phyloP scores from a whole-genome alignment of 2,113 vertebrate genomes.

The Mesitornis unicolor region DNA sequence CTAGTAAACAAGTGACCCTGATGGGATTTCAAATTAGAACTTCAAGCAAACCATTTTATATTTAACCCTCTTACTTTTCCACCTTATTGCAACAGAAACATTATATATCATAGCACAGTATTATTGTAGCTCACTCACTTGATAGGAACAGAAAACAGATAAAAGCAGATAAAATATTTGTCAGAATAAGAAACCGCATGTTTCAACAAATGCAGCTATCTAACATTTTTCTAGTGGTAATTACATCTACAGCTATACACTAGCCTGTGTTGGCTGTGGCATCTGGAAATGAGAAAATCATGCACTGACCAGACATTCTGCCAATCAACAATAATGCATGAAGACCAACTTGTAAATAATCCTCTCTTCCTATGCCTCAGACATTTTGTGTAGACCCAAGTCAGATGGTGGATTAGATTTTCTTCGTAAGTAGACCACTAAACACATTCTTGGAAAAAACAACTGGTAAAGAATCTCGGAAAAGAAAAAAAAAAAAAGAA shows the following conservation, averaged over 20 bases:
- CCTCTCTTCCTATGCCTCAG: neutral
- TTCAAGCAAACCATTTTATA: conserved; percentile 42
- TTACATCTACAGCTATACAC: neutral
- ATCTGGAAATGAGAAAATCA: neutral
- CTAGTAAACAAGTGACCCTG: conserved; percentile 70
- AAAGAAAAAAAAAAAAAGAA: neutral
- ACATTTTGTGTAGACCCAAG: neutral
- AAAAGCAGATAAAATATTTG: neutral
- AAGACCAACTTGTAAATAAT: neutral
- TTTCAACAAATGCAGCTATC: neutral
- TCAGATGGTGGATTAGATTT: neutral
- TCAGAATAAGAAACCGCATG: neutral
- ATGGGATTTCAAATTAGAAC: conserved; percentile 71
- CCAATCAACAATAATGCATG: neutral
- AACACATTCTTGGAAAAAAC: neutral
- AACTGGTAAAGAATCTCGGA: neutral
- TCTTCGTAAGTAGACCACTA: neutral
- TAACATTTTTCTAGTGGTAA: neutral
- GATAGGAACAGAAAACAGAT: neutral
- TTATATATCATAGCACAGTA: conserved; percentile 3
- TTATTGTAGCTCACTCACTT: neutral
- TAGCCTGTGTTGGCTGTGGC: neutral
- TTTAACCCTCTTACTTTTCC: conserved; percentile 43
- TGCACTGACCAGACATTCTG: neutral
- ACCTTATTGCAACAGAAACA: neutral